Conservation (phyloP, 2,888 invertebrate species). For the Andrena praecox region DNA sequence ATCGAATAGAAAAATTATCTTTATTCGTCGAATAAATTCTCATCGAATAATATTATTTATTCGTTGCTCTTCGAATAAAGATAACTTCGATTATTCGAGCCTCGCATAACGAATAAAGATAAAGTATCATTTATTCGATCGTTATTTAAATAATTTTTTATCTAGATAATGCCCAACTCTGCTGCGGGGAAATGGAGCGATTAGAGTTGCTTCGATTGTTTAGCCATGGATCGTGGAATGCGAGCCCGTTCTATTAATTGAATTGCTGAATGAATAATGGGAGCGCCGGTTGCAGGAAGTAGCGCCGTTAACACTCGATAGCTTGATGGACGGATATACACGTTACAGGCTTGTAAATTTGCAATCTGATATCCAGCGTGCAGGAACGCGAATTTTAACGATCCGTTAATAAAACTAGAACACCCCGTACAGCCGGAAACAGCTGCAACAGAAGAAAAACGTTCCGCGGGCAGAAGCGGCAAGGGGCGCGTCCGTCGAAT, state of each 20-base stretch:
- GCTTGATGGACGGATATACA: not conserved
- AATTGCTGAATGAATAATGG: not conserved
- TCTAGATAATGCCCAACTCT: no score
- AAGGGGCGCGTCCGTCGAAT: not conserved
- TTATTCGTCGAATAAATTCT: no score
- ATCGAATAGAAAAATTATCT: no score
- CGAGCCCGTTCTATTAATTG: not conserved
- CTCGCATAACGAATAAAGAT: no score
- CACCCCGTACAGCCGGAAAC: not conserved
- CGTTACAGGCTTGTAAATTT: not conserved
- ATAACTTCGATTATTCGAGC: no score
- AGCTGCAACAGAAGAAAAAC: not conserved
- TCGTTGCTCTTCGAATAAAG: no score
- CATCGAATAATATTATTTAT: no score
- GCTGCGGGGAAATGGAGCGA: no score
- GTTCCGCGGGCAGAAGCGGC: not conserved
- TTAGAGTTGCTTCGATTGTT: no score
- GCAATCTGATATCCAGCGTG: not conserved
- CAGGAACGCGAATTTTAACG: not conserved
- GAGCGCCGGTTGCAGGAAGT: not conserved
- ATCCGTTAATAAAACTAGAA: constrained; percentile 9
- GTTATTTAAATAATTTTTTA: no score
- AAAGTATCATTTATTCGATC: no score
- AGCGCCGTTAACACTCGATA: not conserved
- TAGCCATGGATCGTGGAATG: no score